A percentile compares a stretch with the other conserved stretches of the same genome.
phyloP scores from a whole-genome alignment of 2,113 vertebrate species.

The Alces alces region DNA sequence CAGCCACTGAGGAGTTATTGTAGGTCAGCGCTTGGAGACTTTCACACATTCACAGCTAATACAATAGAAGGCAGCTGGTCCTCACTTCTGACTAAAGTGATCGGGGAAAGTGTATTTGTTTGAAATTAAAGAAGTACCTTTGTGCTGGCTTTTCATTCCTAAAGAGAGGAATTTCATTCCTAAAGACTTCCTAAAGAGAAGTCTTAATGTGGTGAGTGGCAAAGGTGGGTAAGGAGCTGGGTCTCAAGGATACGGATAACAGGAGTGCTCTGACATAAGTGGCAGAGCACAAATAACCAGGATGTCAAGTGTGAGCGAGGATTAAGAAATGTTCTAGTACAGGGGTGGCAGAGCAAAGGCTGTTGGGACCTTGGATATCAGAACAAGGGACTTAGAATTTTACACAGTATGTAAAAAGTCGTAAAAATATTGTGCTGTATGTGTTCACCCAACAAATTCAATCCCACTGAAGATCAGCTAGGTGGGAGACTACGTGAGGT shows the following conservation, averaged over 20 bases:
- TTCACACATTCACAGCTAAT: neutral
- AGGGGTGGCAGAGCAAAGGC: neutral
- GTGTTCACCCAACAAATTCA: neutral
- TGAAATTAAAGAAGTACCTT: neutral
- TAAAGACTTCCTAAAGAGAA: neutral
- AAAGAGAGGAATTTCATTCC: slow-evolving; percentile 5
- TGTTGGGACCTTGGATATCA: neutral
- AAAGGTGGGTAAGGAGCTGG: neutral
- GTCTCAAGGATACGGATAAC: neutral
- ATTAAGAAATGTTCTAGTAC: neutral
- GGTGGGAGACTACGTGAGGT: neutral
- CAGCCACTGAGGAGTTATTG: neutral
- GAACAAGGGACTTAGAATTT: neutral
- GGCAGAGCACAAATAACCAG: neutral
- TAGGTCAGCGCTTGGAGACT: neutral
- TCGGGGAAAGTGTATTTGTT: neutral
- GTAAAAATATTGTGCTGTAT: neutral
- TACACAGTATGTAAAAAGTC: neutral
- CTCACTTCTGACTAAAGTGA: neutral
- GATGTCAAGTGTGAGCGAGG: neutral
- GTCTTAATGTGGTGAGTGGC: neutral
- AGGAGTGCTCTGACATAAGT: neutral
- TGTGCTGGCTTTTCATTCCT: neutral
- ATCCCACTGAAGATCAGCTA: neutral
- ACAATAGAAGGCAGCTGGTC: neutral